phyloP scores from a whole-genome alignment of 2,888 invertebrate species.

The Drosophila nigricruria region DNA sequence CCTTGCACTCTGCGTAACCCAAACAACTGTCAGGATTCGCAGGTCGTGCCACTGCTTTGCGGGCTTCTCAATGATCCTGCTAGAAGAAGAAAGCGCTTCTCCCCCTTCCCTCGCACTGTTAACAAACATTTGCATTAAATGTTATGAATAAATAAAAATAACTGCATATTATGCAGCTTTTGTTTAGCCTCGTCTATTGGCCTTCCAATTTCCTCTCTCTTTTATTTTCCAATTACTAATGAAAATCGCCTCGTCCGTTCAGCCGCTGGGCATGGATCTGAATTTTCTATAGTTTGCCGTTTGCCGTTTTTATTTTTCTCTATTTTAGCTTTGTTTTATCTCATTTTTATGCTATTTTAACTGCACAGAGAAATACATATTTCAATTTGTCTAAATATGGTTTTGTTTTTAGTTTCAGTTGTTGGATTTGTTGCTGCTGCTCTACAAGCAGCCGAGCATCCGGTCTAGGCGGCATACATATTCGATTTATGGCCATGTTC shows the following conservation, averaged over 20 bases:
- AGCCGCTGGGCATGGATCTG: slow-evolving; percentile 47
- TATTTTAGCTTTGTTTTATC: slow-evolving; percentile 10
- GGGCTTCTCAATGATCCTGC: slow-evolving; percentile 9
- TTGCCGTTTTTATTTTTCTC: background rate
- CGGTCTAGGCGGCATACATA: slow-evolving; percentile 5
- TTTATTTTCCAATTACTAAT: slow-evolving; percentile 39
- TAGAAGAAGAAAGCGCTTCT: slow-evolving; percentile 4
- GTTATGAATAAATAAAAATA: slow-evolving; percentile 66
- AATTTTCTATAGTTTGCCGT: slow-evolving; percentile 9
- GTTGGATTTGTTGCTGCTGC: slow-evolving; percentile 19
- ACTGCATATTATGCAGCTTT: slow-evolving; percentile 46
- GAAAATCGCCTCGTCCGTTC: slow-evolving; percentile 46
- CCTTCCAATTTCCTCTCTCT: background rate
- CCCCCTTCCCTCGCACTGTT: slow-evolving; percentile 21
- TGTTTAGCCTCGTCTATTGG: slow-evolving; percentile 23
- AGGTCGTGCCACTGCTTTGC: slow-evolving; percentile 20
- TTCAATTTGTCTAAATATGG: slow-evolving; percentile 54
- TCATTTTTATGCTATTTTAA: slow-evolving; percentile 1
- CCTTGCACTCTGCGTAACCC: slow-evolving; percentile 53
- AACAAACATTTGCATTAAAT: slow-evolving; percentile 63
- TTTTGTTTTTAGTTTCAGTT: slow-evolving; percentile 34
- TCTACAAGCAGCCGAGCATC: slow-evolving; percentile 19
- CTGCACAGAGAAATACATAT: slow-evolving; percentile 15
- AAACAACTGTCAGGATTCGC: slow-evolving; percentile 58
- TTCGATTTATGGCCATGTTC: slow-evolving; percentile 20